Evolutionary conservation across 2,797 vertebrate species (phyloP), one percentile per base, ranked within the genome.

Genomic region (Leptodactylus fallax): DNA sequence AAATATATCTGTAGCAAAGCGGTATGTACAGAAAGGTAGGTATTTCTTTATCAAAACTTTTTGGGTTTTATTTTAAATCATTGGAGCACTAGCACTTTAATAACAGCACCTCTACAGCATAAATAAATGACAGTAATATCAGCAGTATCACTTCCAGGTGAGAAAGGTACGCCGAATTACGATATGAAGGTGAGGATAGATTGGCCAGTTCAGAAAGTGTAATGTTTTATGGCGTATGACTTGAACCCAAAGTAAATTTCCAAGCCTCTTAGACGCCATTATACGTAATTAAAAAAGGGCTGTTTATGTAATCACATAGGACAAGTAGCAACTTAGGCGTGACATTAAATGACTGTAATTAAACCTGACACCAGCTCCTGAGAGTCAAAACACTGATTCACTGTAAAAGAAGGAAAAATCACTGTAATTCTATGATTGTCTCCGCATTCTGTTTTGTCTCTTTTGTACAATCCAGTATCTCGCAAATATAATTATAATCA

Each of bases 331-430:
- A 82, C 72, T 85, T 89, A 80, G 81, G 84, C 60, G 85, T 82
- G 84, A 86, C 61, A 86, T 69, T 45, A 55, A 89, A 89, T 86
- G 85, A 83, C 79, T 71, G 84, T 89, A 89, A 86, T 89, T 86
- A 89, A 69, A 56, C 63, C n/a, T 86, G 88, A 67, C 72, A 83
- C 60, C 67, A 61, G 84, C 56, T 83, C 51, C 79, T 78, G 74
- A 86, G 82, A 89, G 84, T 83, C 84, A 89, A 78, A 89, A 89
- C 84, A 89, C 79, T 86, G 88, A 89, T 86, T 86, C 84, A 86
- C 79, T 72, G 79, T 63, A 86, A 86, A 78, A 78, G 16, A 63
- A 82, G n/a, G 85, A 85, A 45, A 55, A 81, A 55, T 71, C 60
- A 11, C 56, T 12, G 13, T 79, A 58, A 49, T 56, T 81, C 49